Conservation (phyloP, 2,888 invertebrate species). For the Drosophila lacicola region DNA sequence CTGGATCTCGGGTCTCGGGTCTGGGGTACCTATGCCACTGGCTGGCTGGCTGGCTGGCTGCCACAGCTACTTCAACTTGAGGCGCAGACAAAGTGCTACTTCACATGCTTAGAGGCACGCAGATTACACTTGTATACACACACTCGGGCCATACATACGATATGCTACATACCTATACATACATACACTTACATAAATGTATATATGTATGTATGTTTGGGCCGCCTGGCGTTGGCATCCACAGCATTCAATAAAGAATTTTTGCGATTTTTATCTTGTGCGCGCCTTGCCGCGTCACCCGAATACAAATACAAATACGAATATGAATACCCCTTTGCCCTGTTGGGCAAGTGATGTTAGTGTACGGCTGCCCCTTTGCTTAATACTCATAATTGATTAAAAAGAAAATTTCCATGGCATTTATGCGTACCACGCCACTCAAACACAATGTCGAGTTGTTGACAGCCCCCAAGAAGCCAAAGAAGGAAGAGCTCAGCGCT, state of each 20-base stretch:
- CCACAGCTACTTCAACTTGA: slow-evolving; percentile 62
- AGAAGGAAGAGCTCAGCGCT: neutral
- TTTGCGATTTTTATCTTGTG: slow-evolving; percentile 78
- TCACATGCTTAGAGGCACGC: slow-evolving; percentile 68
- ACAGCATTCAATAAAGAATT: slow-evolving; percentile 79
- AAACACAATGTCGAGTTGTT: slow-evolving; percentile 77
- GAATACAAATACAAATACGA: slow-evolving; percentile 33
- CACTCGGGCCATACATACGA: slow-evolving; percentile 19
- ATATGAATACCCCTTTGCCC: slow-evolving; percentile 27
- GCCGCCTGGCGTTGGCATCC: slow-evolving; percentile 66
- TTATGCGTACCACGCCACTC: slow-evolving; percentile 80
- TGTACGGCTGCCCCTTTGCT: slow-evolving; percentile 58
- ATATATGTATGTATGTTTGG: slow-evolving; percentile 5
- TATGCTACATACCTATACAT: slow-evolving; percentile 18
- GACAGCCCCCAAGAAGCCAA: slow-evolving; percentile 56
- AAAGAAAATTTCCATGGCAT: slow-evolving; percentile 81
- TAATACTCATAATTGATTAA: slow-evolving; percentile 80
- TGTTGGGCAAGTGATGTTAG: slow-evolving; percentile 35
- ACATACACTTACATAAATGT: neutral
- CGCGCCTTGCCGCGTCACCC: slow-evolving; percentile 58
- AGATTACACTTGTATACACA: slow-evolving; percentile 64
- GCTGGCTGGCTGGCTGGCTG: slow-evolving; percentile 28
- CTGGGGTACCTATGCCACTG: slow-evolving; percentile 11
- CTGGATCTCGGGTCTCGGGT: slow-evolving; percentile 6
- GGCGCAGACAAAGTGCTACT: slow-evolving; percentile 74